Percentiles rank a stretch among this genome's conserved stretches.
phyloP scores from a whole-genome alignment of 2,797 vertebrate genomes.

The Gila robusta region DNA sequence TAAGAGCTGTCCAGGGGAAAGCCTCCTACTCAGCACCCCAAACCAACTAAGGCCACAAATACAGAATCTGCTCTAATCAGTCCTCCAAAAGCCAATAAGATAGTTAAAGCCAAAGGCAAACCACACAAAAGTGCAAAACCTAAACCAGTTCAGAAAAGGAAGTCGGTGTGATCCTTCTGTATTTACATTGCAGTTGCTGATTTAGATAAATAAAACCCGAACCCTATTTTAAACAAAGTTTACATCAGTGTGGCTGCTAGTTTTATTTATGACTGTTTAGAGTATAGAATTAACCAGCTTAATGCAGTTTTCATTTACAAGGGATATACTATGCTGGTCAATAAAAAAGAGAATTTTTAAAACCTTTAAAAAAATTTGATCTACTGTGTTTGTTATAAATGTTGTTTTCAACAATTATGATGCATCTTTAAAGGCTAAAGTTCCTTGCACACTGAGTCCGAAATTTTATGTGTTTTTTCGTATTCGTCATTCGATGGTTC shows the following conservation, averaged over 20 bases:
- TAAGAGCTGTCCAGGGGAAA: conserved; percentile 81
- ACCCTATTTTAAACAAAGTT: background rate
- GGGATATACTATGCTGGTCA: background rate
- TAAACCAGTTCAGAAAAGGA: conserved; percentile 54
- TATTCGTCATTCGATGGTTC: too few relatives aligned
- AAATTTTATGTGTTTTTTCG: too few relatives aligned
- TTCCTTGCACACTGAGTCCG: too few relatives aligned
- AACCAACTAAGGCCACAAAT: conserved; percentile 66
- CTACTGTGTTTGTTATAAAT: background rate
- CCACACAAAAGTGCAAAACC: conserved; percentile 58
- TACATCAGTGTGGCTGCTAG: background rate
- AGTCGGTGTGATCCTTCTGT: conserved; percentile 59
- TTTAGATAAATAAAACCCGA: background rate
- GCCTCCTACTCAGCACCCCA: conserved; percentile 53
- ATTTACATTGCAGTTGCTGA: background rate
- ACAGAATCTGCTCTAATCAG: conserved; percentile 70
- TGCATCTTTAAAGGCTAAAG: background rate
- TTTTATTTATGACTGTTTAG: background rate
- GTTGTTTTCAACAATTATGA: background rate
- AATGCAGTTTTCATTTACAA: background rate
- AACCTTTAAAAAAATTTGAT: background rate
- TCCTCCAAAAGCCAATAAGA: conserved; percentile 62
- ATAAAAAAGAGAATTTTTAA: background rate
- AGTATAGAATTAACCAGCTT: background rate
- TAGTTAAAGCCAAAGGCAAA: conserved; percentile 66